Evolutionary conservation across 1,140 invertebrate species (phyloP).

Genomic region (Platorchestia sp.): DNA sequence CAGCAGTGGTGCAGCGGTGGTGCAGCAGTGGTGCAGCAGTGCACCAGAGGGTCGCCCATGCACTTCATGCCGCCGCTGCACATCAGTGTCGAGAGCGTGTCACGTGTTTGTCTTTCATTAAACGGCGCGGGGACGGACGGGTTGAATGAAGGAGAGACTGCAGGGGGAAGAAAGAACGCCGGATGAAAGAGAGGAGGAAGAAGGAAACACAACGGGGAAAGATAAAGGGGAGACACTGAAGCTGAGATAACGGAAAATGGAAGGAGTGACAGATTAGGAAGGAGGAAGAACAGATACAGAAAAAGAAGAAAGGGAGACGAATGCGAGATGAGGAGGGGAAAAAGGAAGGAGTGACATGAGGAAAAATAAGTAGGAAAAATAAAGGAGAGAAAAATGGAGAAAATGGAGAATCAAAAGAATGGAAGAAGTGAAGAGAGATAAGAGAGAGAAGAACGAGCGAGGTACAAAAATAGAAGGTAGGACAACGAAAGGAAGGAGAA

Average conservation of each 20-base stretch:
- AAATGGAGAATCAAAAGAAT: not conserved
- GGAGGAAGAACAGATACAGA: not conserved
- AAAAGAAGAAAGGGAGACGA: not conserved
- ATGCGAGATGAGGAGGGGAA: not conserved
- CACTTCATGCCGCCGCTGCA: not conserved
- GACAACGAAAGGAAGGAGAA: too few relatives aligned
- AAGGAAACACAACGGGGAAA: not conserved
- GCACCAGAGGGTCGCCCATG: not conserved
- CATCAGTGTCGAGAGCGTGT: constrained; percentile 13
- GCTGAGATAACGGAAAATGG: too few relatives aligned
- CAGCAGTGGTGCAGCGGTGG: not conserved
- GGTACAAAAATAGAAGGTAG: too few relatives aligned
- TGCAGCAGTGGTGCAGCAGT: constrained; percentile 4
- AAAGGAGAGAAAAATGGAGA: not conserved
- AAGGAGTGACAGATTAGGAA: too few relatives aligned
- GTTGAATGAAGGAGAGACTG: too few relatives aligned
- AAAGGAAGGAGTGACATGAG: not conserved
- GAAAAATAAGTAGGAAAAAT: not conserved
- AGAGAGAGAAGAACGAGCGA: too few relatives aligned
- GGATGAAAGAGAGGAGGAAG: not conserved
- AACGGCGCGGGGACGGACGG: not conserved
- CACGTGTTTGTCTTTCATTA: constrained; percentile 43
- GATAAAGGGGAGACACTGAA: not conserved
- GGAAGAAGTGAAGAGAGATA: not conserved
- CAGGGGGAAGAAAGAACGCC: not conserved